Base-by-base conservation (phyloP, 2,888 invertebrate genomes). In the Microctonus brassicae region DNA sequence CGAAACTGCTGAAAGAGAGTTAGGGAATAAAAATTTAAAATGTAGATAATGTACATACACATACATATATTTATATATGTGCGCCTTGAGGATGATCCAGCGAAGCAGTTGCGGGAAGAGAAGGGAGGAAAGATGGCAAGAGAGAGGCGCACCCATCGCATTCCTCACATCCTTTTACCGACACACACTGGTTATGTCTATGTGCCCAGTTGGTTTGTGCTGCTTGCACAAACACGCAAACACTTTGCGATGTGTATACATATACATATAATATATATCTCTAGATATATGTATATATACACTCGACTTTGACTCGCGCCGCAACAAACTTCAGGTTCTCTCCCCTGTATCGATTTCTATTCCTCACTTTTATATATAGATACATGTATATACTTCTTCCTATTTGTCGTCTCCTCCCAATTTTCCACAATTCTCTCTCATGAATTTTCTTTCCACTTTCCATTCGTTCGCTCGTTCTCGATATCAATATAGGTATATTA, bases 141-240 rank as follows among this genome's bases (percentile, higher is more conserved):
- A 65, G 57, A 60, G 58, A 71, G 84, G 84, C 85, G 82, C 84
- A 83, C 83, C 84, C 83, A 83, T 80, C 83, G 83, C 84, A 84
- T 85, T 85, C 85, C 83, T 83, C 80, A 80, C 85, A 81, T 84
- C 84, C 80, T 82, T 84, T 79, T 80, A 76, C 76, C 82, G 80
- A 52, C 55, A 65, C 26, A 65, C 26, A 29, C 26, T 57, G 26
- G n/a, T 17, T 17, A 17, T n/a, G n/a, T n/a, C n/a, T 34, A 20
- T 24, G 20, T 29, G 62, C 55, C 39, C 55, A 47, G 58, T 72
- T 73, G 74, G 69, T 70, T 65, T 67, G 72, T 75, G n/a, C n/a
- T 80, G 80, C 76, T 74, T 77, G 77, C 79, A 58, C 58, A 34
- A 26, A 47, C 47, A 47, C 17, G 1, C 17, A 47, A n/a, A n/a